A percentile compares a stretch with the other conserved stretches of the same genome.
phyloP scores from a whole-genome alignment of 2,113 vertebrate genomes.

The Panthera leo region DNA sequence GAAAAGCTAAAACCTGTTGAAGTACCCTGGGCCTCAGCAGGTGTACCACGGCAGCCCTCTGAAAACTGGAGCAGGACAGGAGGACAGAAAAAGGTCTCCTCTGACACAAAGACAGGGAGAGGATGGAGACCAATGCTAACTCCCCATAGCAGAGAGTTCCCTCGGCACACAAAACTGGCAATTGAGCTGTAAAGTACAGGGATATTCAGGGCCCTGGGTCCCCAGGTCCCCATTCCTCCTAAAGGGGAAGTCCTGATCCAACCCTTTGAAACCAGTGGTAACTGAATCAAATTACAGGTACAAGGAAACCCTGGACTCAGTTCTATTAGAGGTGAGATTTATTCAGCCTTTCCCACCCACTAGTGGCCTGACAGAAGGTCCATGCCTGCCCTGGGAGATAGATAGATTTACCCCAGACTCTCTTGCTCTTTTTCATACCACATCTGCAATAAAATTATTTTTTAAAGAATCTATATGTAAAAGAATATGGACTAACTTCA shows the following conservation, averaged over 20 bases:
- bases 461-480: not conserved
- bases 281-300: not conserved
- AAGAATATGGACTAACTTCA: not conserved
- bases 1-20: not conserved
- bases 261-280: not conserved
- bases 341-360: not conserved
- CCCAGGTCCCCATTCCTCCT: not conserved
- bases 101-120: not conserved
- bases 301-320: not conserved
- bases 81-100: not conserved
- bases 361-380: not conserved
- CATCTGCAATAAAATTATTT: not conserved
- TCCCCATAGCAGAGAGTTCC: not conserved
- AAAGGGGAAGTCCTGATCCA: not conserved
- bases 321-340: not conserved
- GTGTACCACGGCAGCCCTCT: fast-evolving
- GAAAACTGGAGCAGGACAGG: not conserved
- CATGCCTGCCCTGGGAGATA: not conserved
- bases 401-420: not conserved
- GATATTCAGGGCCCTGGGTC: not conserved
- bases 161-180: not conserved
- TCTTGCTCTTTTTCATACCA: not conserved
- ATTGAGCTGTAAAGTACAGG: not conserved
- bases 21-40: not conserved
- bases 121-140: not conserved